Evolutionary conservation across 2,113 vertebrate species (phyloP), one percentile per base, ranked within the genome.

Genomic region (Cyprinodon brontotheroides): DNA sequence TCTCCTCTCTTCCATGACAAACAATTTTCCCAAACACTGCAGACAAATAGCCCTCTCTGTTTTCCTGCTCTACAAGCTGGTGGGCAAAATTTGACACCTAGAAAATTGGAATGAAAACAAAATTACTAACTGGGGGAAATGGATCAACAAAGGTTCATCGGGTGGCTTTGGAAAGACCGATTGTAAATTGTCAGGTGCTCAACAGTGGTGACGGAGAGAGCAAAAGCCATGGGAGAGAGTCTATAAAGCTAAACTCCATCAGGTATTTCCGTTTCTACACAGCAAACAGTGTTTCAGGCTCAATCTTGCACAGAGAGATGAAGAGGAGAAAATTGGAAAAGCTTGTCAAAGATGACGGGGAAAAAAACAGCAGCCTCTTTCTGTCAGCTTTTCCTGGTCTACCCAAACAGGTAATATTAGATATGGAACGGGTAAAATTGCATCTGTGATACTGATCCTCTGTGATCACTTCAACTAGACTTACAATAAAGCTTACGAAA

Each of bases 31-130:
- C 62, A 43, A 50, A 41, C 29, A 22, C 63, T 62, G 13, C 53
- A 85, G 78, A 61, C 72, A 83, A 75, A 78, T 72, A 10, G 8
- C 15, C 61, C 22, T 40, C 74, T 82, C 82, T 84, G 79, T 78
- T 75, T 53, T 12, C 48, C 70, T 37, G 8, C 74, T 72, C 73
- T 37, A 64, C 14, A 75, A 67, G 57, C 22, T 66, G 69, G 39
- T 38, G 73, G 79, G 40, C 29, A 50, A 62, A 65, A 43, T 20
- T 1, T 22, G 5, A 43, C n/a, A n/a, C 11, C 40, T 22, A 11
- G 9, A 13, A 65, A 65, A 45, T 39, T 37, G 36, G 36, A 62
- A 62, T 38, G 61, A 60, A 71, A 83, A 74, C 66, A 74, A 78
- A 77, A 65, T 61, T 38, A 65, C 0, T 3, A 36, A 61, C 50